Base-by-base conservation (phyloP, 2,113 vertebrate genomes). In the Gila orcuttii region DNA sequence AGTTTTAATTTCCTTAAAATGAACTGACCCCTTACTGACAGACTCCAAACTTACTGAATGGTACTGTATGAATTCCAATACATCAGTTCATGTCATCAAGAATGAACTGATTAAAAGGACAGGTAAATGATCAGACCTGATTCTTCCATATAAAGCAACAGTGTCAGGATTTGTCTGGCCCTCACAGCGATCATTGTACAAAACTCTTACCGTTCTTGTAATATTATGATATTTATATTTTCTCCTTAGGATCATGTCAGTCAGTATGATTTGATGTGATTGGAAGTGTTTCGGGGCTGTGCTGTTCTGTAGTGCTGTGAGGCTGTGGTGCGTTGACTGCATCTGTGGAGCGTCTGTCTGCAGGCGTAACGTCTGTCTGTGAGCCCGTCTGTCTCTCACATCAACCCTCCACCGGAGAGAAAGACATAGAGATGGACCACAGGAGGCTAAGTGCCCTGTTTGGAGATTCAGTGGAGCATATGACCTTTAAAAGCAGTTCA, bases 401-500 rank as follows among this genome's bases (percentile, higher is more conserved):
- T 85, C 52, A 45, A 47, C 39, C 42, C 23, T 47, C 28, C 74
- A 28, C 79, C 12, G 60, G 19, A 79, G 9, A 60, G 11, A 47
- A 23, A 71, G 62, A 71, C 17, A 57, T 76, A 23, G 80, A 68
- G 68, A 79, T 4, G 57, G 45, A 57, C 68, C 21, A 25, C 64
- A 57, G 75, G 78, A 79, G 68, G 55, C 62, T 74, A 81, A 78
- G 76, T 66, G 73, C 28, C 77, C 66, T 59, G 74, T 80, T 86
- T 85, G 42, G 76, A 79, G 75, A 86, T 74, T 85, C 86, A 90
- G 52, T 84, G 86, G 47, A 88, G 82, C 66, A 78, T 71, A 77
- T 89, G 87, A 86, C 75, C 81, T 88, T 90, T 85, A 76, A 79
- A 78, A 64, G 60, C 45, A 76, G 85, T 84, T 84, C 66, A 57